A percentile compares a stretch with the other conserved stretches of the same genome.
phyloP scores from a whole-genome alignment of 2,113 vertebrate genomes.

The Gobius niger region DNA sequence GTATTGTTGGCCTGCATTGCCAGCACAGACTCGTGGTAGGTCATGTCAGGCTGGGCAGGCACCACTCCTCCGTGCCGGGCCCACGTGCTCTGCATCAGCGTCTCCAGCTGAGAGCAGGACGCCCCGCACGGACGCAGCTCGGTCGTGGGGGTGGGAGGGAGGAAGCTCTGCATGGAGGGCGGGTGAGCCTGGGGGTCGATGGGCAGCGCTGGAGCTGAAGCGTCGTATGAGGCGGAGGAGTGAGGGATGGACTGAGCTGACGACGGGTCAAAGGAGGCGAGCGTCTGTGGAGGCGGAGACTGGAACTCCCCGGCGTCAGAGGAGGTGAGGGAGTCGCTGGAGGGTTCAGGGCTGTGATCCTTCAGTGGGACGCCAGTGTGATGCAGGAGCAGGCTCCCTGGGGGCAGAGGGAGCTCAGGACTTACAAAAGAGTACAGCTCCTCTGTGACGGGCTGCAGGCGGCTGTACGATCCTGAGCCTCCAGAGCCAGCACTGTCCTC shows the following conservation, averaged over 20 bases:
- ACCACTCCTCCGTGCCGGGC: constrained; percentile 64
- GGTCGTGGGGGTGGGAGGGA: constrained; percentile 64
- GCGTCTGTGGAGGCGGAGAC: constrained; percentile 76
- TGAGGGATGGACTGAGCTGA: constrained; percentile 77
- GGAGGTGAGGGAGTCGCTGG: constrained; percentile 92
- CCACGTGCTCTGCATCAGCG: constrained; percentile 73
- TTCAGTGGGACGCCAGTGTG: constrained; percentile 61
- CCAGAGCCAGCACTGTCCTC: constrained; percentile 79
- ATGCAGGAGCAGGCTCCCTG: constrained; percentile 81
- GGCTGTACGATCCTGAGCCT: constrained; percentile 72
- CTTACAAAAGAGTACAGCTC: constrained; percentile 81
- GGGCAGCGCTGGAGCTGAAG: constrained; percentile 31
- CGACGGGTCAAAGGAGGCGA: constrained; percentile 62
- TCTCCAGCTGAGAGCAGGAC: constrained; percentile 59
- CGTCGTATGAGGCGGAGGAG: constrained; percentile 52
- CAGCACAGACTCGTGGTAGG: constrained; percentile 74
- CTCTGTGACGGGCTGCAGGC: constrained; percentile 94
- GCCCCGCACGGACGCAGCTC: constrained; percentile 51
- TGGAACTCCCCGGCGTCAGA: constrained; percentile 91
- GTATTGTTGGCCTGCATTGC: constrained; percentile 70
- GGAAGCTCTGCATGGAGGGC: constrained; percentile 73
- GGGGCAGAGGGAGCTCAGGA: constrained; percentile 82
- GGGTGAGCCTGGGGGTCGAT: constrained; percentile 72
- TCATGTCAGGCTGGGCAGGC: constrained; percentile 67
- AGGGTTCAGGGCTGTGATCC: constrained; percentile 89